Conservation (phyloP, 2,888 invertebrate species). For the Mythimna impura region DNA sequence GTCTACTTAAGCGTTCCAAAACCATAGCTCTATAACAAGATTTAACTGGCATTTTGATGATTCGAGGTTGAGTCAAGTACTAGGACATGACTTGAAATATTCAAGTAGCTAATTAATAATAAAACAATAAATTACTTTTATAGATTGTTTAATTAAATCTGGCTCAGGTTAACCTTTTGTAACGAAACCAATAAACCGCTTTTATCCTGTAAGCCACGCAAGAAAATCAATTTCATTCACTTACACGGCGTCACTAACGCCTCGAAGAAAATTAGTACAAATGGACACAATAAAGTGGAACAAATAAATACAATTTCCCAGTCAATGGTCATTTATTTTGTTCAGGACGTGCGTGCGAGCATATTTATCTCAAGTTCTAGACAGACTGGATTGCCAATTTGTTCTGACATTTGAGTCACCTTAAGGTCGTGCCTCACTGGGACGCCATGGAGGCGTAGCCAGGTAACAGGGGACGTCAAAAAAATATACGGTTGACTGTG, state of each 20-base stretch:
- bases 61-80: neutral
- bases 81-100: neutral
- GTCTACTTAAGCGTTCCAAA: too few relatives aligned
- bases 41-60: too few relatives aligned
- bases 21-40: too few relatives aligned
- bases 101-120: neutral
- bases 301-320: constrained; percentile 60
- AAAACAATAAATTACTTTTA: neutral
- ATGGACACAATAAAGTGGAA: constrained; percentile 63
- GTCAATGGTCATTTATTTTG: constrained; percentile 63
- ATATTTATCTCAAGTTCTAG: constrained; percentile 50
- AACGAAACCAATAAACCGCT: constrained; percentile 8
- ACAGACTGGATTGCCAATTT: constrained; percentile 50
- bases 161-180: neutral
- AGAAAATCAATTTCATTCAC: constrained; percentile 54
- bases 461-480: too few relatives aligned
- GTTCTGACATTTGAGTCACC: constrained; percentile 34
- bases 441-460: too few relatives aligned
- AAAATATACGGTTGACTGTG: too few relatives aligned
- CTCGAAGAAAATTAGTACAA: constrained; percentile 61
- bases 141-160: constrained; percentile 9
- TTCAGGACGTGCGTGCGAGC: constrained; percentile 55
- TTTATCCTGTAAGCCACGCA: constrained; percentile 10
- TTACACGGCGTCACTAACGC: constrained; percentile 45
- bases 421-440: neutral